Percentiles rank a stretch among this genome's conserved stretches.
phyloP scores from a whole-genome alignment of 2,888 invertebrate genomes.

The Ormyrus nitidulus region DNA sequence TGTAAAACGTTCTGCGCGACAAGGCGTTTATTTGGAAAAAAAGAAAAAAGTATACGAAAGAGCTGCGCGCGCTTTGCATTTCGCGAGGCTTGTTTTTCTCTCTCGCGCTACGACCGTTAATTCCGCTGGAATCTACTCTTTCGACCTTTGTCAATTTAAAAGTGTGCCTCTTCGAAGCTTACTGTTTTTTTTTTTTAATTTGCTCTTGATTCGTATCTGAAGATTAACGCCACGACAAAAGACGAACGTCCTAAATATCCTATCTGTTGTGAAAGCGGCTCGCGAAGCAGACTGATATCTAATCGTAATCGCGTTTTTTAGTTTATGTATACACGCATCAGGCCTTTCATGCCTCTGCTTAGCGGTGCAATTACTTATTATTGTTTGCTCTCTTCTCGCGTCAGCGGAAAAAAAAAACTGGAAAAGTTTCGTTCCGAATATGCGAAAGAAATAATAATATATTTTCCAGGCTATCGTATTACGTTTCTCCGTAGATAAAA shows the following conservation, averaged over 20 bases:
- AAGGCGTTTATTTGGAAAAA: conserved; percentile 8
- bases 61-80: not conserved
- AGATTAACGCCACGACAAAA: not conserved
- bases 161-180: too few species aligned
- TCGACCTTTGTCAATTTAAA: too few species aligned
- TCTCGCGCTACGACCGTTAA: not conserved
- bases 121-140: too few species aligned
- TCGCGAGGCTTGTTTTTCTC: conserved; percentile 19
- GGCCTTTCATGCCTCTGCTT: not conserved
- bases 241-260: conserved; percentile 35
- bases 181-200: not conserved
- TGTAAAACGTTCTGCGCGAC: not conserved
- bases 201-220: not conserved
- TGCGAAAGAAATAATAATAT: not conserved
- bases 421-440: conserved; percentile 2
- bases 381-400: not conserved
- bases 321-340: not conserved
- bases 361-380: conserved; percentile 7
- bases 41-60: not conserved
- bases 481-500: not conserved
- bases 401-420: not conserved
- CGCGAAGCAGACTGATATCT: not conserved
- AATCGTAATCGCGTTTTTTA: conserved; percentile 23
- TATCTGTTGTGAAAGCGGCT: conserved; percentile 5
- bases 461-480: not conserved